Evolutionary conservation across 1,140 invertebrate species (phyloP), one percentile per base, ranked within the genome.

Genomic region (Tetragnatha versicolor): DNA sequence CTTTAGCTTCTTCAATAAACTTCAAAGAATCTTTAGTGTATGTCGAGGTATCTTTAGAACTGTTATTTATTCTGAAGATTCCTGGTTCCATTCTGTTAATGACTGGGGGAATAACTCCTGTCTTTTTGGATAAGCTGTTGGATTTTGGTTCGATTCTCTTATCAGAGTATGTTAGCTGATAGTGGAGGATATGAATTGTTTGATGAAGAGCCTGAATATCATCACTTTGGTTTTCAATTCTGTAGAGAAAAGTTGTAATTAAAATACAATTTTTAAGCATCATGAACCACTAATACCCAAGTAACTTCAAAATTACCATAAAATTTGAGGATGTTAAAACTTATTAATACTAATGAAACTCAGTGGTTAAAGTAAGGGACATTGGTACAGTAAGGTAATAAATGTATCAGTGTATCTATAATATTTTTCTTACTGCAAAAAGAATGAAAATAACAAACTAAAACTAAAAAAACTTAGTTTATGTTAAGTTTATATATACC

Each of bases 151-250:
- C 66, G 6, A 25, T 17, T 29, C 20, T 53, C 0, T 17, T n/a
- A 53, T n/a, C 29, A 20, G 47, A 49, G 29, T 65, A 45, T 2
- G 73, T 29, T 20, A 69, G 27, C 47, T 78, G 61, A 60, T 58
- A 78, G 33, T 78, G 51, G 17, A 78, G 53, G 20, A 68, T 22
- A n/a, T 78, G 75, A 9, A 78, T 55, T 35, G 65, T 78, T 33
- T 39, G 37, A 47, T 78, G 75, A 9, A 78, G 29, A 47, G 65
- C 75, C 35, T 78, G 75, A 7, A 78, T 78, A 60, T 78, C 75
- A 33, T 60, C 31, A 29, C 39, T 68, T 37, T 78, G 75, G 2
- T 78, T 65, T 37, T 78, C 75, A 45, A 78, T 55, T 68, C 75
- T 69, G 20, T 14, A 58, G 9, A 42, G 14, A 60, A 73, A 60